A percentile compares a stretch with the other conserved stretches of the same genome.
Conservation (phyloP, 35 echinoderm and acorn worm species). For the Lytechinus pictus region DNA sequence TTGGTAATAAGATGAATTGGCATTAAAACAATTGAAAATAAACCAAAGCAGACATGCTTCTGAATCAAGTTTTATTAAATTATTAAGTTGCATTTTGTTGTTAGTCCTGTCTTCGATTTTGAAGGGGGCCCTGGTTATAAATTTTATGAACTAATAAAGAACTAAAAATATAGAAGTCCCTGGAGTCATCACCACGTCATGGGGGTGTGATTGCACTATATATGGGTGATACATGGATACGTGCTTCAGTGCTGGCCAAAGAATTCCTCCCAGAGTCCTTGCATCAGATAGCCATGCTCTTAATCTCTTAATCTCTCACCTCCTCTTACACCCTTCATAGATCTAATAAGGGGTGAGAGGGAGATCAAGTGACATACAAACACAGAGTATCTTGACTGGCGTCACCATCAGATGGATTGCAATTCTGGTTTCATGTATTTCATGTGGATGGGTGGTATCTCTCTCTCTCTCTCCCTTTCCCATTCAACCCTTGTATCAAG, state of each 20-base stretch:
- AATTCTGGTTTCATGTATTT: background rate
- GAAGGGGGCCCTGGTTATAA: too few species aligned
- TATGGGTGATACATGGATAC: background rate
- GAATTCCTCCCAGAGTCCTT: background rate
- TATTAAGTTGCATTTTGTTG: too few species aligned
- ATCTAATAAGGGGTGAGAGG: slow-evolving; percentile 11
- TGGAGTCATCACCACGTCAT: too few species aligned
- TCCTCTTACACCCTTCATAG: background rate
- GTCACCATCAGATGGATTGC: background rate
- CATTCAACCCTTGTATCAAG: too few species aligned
- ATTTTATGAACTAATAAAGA: too few species aligned
- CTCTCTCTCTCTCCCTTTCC: background rate
- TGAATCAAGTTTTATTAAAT: too few species aligned
- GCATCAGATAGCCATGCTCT: background rate
- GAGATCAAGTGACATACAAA: slow-evolving; percentile 3
- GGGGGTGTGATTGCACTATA: background rate
- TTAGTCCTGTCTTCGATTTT: too few species aligned
- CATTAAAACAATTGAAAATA: too few species aligned
- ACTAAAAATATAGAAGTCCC: too few species aligned
- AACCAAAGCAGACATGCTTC: too few species aligned
- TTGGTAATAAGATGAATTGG: too few species aligned
- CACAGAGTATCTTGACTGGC: background rate
- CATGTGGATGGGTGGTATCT: background rate
- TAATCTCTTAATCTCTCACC: slow-evolving; percentile 12
- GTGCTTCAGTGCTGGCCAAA: background rate